Base-by-base conservation (phyloP, 2,113 vertebrate genomes). In the Coryphaenoides rupestris region DNA sequence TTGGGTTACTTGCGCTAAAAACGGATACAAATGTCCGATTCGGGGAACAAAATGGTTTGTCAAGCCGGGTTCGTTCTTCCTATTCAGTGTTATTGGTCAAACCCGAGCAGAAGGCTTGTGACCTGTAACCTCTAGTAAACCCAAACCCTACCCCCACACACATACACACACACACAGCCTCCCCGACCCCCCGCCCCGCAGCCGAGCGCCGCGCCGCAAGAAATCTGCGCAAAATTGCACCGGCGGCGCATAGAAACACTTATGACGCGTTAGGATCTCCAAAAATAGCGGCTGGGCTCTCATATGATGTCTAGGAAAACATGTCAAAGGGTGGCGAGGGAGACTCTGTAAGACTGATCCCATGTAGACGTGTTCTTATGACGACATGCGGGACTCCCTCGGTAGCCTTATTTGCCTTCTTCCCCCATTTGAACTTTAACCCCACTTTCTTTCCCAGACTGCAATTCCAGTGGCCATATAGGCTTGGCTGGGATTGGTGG, bases 51-150 rank as follows among this genome's bases (percentile, higher is more conserved):
- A 10, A 40, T 46, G 21, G 72, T 66, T 66, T 63, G 66, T 68
- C 13, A n/a, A 0, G 81, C 55, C 86, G 74, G 83, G 84, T 70
- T 67, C 81, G 76, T n/a, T 63, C 67, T 68, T 74, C 81, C n/a
- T n/a, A n/a, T n/a, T n/a, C n/a, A n/a, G n/a, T n/a, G n/a, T n/a
- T n/a, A n/a, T n/a, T 90, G 90, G 90, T 88, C 89, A 87, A 87
- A 91, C 91, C 86, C 88, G 89, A 84, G 85, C 89, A 90, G 89
- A 90, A 88, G 88, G 89, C 87, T 89, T 73, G 83, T 87, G 91
- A 92, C 93, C 94, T 91, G 55, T 84, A 75, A 90, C 90, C 89
- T 74, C 69, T 46, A 80, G n/a, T n/a, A n/a, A n/a, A n/a, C n/a
- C n/a, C 58, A 68, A 77, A 67, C 80, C 82, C 83, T 82, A 74